Base-by-base conservation (phyloP, 2,888 invertebrate genomes). In the Xestia ashworthii region DNA sequence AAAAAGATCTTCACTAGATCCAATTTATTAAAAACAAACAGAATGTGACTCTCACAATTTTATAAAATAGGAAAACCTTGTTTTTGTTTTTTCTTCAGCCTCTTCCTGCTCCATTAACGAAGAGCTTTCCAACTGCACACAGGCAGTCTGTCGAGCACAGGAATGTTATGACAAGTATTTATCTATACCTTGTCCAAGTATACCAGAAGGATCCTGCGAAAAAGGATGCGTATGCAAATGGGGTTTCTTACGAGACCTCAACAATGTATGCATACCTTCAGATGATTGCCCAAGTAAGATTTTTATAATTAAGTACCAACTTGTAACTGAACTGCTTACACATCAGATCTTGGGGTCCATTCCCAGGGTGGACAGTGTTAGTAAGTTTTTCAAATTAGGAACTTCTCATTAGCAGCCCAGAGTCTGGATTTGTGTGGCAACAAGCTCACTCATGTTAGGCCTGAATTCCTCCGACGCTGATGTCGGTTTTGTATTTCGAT, bases 71-170 rank as follows among this genome's bases (percentile, higher is more conserved):
- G n/a, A n/a, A n/a, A n/a, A n/a, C n/a, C n/a, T n/a, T n/a, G n/a
- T n/a, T 11, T 64, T 9, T 38, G 32, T 16, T 44, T 9, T 32
- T 71, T 75, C 66, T 16, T n/a, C 32, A 79, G 76, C 32, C 6
- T 1, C 9, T 22, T 14, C 38, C 6, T 79, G 79, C 41, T 32
- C 58, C 25, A 6, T 9, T 4, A 65, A 78, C 5, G 74, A 77
- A 22, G 25, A 67, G 66, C 81, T 76, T 25, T 78, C 77, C 22
- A 64, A 70, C 16, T 84, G 87, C 72, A 79, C 64, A 0, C 71
- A 87, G 71, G 46, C n/a, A 5, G 2, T 71, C 16, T 81, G 81
- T 50, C 72, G 81, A 44, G 53, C 79, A 19, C 76, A 78, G 32
- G 60, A 72, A 12, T 86, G 81, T 38, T 64, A 64, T 41, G 64